Evolutionary conservation across 2,888 invertebrate genomes (phyloP).

Genomic region (Chouioia cunea): DNA sequence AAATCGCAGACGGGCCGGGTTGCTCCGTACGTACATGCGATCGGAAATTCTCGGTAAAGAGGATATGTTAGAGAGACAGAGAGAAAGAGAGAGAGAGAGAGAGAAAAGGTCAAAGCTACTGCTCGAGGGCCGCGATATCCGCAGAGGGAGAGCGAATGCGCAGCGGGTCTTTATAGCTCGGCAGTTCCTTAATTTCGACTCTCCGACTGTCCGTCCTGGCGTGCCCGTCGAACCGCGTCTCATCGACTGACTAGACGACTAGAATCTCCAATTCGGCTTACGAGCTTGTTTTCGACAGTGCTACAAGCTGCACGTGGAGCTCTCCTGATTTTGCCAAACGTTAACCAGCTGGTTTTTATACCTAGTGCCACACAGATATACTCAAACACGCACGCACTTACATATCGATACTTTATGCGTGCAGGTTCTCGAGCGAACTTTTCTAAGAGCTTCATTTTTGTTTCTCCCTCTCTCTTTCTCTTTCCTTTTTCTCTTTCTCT

Average conservation of each 20-base stretch:
- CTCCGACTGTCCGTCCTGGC: neutral
- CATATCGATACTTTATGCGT: no score
- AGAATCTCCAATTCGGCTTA: conserved; percentile 25
- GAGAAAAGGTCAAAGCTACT: no score
- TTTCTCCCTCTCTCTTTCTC: no score
- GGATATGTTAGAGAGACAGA: conserved; percentile 20
- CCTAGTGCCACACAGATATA: no score
- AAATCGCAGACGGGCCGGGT: neutral
- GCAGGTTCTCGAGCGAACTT: no score
- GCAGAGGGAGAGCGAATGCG: neutral
- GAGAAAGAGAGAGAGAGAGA: conserved; percentile 8
- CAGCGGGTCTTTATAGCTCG: conserved; percentile 21
- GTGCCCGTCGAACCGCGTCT: neutral
- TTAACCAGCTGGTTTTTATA: no score
- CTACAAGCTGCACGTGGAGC: neutral
- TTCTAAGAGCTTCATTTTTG: no score
- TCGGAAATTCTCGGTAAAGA: conserved; percentile 37
- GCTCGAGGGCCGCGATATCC: conserved; percentile 27
- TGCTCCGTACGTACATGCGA: neutral
- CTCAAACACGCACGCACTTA: no score
- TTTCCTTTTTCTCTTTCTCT: no score
- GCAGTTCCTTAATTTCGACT: conserved; percentile 32
- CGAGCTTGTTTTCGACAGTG: conserved; percentile 34
- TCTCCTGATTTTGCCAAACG: no score
- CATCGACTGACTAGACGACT: neutral